Base-by-base conservation (phyloP, 2,113 vertebrate genomes). In the Eulacestoma nigropectus region DNA sequence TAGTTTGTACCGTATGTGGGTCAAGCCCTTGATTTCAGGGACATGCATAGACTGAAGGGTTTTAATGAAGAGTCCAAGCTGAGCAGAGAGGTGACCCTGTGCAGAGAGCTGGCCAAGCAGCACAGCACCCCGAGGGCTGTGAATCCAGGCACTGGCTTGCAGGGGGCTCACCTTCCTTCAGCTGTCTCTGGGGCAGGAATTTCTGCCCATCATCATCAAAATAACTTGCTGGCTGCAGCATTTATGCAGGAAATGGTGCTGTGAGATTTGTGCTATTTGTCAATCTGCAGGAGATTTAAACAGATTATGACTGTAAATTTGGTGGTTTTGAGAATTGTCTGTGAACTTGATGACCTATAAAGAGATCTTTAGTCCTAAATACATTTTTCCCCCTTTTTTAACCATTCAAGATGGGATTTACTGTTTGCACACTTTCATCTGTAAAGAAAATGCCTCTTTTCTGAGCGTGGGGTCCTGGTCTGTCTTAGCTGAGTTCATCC, bases 361-460 rank as follows among this genome's bases (percentile, higher is more conserved):
- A 50, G 21, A 21, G 11, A 49, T 21, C 7, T 77, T 26, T 41
- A 52, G 25, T 72, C 20, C 33, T 84, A 74, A 81, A 83, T 8
- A 23, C 15, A 62, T 42, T 60, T 12, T 0, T 0, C 4, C 11
- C 2, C 1, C 2, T 23, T 37, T 55, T 42, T 23, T 35, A 49
- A 29, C 27, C 5, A 32, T 79, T 82, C 23, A 50, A 47, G 33
- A 37, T 18, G 29, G 13, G 14, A 69, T 63, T 75, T 75, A 26
- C 7, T 63, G 15, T 60, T 93, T 69, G 7, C 8, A 81, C 29
- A 42, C 18, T 91, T 62, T 42, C 4, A 62, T 44, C 26, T 83
- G 7, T 57, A 35, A 69, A n/a, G 18, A 78, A 13, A 86, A 74
- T 29, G 2, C 11, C 20, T 70, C 33, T 86, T 70, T 77, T 55